Percentiles rank a stretch among this genome's conserved stretches.
These are phyloP conservation scores for Callipepla squamata DNA, from an alignment of 2,113 vertebrate genomes.

Conservation along the genomic window DNA sequence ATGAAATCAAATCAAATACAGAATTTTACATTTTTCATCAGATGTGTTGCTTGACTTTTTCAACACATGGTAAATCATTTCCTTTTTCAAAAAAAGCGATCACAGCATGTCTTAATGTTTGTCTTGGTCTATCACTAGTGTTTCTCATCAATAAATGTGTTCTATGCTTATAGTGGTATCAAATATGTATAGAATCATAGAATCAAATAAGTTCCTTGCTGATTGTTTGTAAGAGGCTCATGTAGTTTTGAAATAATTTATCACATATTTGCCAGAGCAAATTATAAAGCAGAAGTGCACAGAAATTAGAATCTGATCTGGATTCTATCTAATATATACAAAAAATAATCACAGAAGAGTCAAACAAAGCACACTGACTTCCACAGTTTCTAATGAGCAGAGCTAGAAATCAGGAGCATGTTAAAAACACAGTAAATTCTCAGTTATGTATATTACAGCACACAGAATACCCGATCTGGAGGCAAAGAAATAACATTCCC, in stretches of 20 bases:
- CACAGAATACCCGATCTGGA: background rate
- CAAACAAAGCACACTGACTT: background rate
- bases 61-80: background rate
- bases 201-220: background rate
- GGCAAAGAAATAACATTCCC: background rate
- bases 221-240: background rate
- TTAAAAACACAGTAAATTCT: slow-evolving; percentile 7
- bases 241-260: slow-evolving; percentile 2
- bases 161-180: background rate
- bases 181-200: background rate
- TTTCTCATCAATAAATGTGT: background rate
- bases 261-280: slow-evolving; percentile 7
- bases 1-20: background rate
- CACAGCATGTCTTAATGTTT: background rate
- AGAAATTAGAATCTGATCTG: background rate
- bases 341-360: background rate
- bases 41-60: background rate
- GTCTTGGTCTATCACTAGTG: background rate
- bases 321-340: background rate
- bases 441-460: background rate
- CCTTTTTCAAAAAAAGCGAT: background rate
- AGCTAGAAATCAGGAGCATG: background rate
- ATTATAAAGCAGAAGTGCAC: slow-evolving; percentile 3
- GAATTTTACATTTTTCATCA: background rate
- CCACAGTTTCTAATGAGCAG: background rate